Percentiles rank a stretch among this genome's conserved stretches.
These are phyloP conservation scores for Nasua narica DNA, from an alignment of 2,797 vertebrate genomes.

Conservation along the genomic window DNA sequence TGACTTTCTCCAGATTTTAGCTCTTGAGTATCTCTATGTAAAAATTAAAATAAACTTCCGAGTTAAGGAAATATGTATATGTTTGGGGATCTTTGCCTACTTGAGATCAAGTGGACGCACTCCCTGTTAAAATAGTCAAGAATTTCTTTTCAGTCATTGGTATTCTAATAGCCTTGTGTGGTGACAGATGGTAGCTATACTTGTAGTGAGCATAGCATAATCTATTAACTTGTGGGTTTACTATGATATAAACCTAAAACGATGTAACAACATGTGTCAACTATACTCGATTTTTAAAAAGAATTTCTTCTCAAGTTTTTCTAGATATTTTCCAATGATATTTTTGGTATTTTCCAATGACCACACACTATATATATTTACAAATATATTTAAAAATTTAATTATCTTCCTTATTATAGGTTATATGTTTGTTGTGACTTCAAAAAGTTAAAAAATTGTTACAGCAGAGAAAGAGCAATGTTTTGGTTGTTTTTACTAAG, in stretches of 20 bases:
- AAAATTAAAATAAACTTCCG: not conserved
- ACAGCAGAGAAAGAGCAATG: not conserved
- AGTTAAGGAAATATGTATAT: not conserved
- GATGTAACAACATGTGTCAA: not conserved
- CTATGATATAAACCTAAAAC: not conserved
- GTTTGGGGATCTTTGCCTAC: not conserved
- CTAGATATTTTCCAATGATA: not conserved
- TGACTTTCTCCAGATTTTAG: not conserved
- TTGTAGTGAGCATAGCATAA: not conserved
- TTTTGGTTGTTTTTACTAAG: not conserved
- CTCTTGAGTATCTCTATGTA: not conserved
- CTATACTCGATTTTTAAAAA: not conserved
- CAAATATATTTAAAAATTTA: not conserved
- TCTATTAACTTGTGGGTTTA: not conserved
- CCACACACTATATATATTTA: not conserved
- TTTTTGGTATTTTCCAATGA: not conserved
- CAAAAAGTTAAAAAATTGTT: not conserved
- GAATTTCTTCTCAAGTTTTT: not conserved
- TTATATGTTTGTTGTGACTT: not conserved
- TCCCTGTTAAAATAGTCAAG: not conserved
- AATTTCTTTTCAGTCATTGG: not conserved
- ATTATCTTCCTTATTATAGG: not conserved
- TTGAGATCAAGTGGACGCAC: not conserved
- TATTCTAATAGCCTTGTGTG: not conserved
- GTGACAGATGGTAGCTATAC: not conserved